Conservation (phyloP, 2,797 vertebrate genomes). For the Manis pentadactyla region DNA sequence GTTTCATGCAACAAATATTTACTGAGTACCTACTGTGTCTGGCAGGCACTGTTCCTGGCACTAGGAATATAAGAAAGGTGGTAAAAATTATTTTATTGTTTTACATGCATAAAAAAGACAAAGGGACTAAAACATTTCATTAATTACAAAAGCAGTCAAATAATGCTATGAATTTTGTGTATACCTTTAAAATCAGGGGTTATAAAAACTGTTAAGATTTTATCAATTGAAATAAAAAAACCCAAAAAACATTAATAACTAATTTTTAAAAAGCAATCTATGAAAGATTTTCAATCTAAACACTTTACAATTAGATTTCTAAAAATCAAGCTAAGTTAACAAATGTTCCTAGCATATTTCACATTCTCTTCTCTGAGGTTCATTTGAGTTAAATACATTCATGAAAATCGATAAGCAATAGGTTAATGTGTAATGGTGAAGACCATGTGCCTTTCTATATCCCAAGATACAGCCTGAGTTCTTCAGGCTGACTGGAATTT, state of each 20-base stretch:
- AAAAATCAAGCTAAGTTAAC: slow-evolving; percentile 3
- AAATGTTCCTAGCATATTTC: neutral
- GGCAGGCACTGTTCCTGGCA: neutral
- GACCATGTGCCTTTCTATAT: neutral
- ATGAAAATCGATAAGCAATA: neutral
- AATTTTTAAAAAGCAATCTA: neutral
- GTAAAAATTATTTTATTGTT: neutral
- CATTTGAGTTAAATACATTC: neutral
- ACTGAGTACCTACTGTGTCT: neutral
- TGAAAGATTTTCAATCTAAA: neutral
- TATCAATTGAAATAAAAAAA: neutral
- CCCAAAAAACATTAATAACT: neutral
- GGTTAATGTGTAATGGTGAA: neutral
- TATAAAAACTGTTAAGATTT: slow-evolving; percentile 34
- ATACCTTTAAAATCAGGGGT: slow-evolving; percentile 16
- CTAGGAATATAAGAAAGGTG: neutral
- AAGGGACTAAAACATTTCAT: neutral
- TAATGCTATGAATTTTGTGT: neutral
- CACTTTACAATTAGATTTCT: slow-evolving; percentile 53
- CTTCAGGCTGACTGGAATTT: neutral
- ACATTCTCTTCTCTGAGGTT: slow-evolving; percentile 5
- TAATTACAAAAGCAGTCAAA: neutral
- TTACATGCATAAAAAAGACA: neutral
- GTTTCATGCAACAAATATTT: slow-evolving; percentile 13
- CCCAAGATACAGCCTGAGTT: neutral